Percentiles rank a stretch among this genome's conserved stretches.
These are phyloP conservation scores for Siniperca scherzeri DNA, from an alignment of 2,797 vertebrate species.

Conservation along the genomic window DNA sequence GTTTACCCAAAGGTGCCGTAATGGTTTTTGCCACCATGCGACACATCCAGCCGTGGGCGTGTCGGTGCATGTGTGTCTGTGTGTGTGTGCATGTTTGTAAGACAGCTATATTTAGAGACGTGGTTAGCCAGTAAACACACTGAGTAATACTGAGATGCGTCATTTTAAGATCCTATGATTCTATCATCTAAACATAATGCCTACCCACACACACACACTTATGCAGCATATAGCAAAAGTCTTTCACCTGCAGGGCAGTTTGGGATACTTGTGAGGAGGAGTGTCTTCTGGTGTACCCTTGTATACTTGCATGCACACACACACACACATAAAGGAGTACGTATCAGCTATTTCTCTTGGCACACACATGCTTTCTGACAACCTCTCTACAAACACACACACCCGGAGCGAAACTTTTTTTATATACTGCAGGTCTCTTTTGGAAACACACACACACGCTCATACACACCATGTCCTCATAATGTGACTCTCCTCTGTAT, in stretches of 20 bases:
- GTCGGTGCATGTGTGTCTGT: conserved; percentile 6
- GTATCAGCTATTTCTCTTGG: not conserved
- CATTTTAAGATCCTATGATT: conserved; percentile 60
- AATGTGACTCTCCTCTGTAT: conserved; percentile 45
- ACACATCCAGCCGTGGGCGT: conserved; percentile 32
- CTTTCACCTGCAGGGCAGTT: not conserved
- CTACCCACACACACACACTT: conserved; percentile 19
- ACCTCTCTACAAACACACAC: conserved; percentile 6
- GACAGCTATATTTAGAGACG: conserved; percentile 74
- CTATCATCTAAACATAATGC: conserved; percentile 32
- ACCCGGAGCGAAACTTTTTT: not conserved
- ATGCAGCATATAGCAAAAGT: not conserved
- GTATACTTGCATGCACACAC: not conserved
- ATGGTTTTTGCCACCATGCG: conserved; percentile 56
- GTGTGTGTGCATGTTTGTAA: conserved; percentile 36
- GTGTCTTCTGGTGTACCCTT: not conserved
- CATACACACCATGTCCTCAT: conserved; percentile 36
- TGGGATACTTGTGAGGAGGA: not conserved
- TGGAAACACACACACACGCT: conserved; percentile 3
- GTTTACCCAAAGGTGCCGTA: conserved; percentile 60
- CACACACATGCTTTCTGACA: conserved; percentile 3
- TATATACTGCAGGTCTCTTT: conserved; percentile 22
- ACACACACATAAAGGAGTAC: not conserved
- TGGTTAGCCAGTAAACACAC: conserved; percentile 63
- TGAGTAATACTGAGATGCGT: conserved; percentile 69